These are phyloP conservation scores for Bombus breviceps DNA, from an alignment of 1,140 invertebrate species.

Conservation along the genomic window DNA sequence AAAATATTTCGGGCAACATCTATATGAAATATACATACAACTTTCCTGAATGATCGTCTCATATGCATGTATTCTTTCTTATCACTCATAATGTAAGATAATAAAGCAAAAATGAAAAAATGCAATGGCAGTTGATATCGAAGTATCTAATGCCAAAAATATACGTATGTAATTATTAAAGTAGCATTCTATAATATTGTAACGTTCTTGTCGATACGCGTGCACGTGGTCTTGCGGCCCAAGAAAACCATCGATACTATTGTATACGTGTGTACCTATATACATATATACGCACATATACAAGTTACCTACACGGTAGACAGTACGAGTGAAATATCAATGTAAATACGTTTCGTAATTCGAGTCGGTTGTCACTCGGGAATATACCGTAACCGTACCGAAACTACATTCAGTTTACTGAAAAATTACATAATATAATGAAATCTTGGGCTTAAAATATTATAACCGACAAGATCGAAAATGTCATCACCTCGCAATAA, in stretches of 20 bases:
- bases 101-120: not conserved
- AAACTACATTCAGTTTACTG: not conserved
- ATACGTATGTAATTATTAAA: not conserved
- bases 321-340: not conserved
- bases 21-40: not conserved
- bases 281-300: not conserved
- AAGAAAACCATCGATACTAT: not conserved
- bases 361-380: not conserved
- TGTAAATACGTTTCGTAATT: not conserved
- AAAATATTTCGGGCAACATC: not conserved
- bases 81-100: not conserved
- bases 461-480: not conserved
- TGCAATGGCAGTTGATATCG: not conserved
- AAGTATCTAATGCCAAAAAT: not conserved
- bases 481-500: too few species aligned
- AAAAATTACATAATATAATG: not conserved
- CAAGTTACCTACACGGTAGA: not conserved
- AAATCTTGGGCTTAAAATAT: not conserved
- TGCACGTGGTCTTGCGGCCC: slow-evolving; percentile 11
- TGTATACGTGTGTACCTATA: not conserved
- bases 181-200: not conserved
- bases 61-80: not conserved
- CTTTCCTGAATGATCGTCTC: not conserved
- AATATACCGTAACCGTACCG: not conserved
- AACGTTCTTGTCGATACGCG: not conserved